These are phyloP conservation scores for Tapirus indicus DNA, from an alignment of 2,797 vertebrate genomes.

Conservation along the genomic window DNA sequence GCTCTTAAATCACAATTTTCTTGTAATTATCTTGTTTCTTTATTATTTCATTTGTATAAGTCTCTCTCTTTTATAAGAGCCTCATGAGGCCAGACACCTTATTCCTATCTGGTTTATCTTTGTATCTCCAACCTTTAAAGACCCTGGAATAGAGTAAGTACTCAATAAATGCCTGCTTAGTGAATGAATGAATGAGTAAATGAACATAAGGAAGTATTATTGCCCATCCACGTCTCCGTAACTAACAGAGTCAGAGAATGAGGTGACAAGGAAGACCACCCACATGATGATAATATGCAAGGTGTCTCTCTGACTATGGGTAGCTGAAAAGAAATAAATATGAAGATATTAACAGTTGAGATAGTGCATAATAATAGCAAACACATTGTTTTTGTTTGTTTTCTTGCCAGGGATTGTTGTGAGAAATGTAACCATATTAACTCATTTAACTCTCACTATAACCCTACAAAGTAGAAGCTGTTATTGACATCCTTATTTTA, in stretches of 20 bases:
- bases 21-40: slow-evolving; percentile 1
- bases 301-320: not conserved
- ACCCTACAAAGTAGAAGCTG: not conserved
- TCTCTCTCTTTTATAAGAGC: not conserved
- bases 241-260: not conserved
- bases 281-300: not conserved
- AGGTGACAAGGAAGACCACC: not conserved
- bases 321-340: not conserved
- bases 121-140: not conserved
- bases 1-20: not conserved
- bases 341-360: not conserved
- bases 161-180: not conserved
- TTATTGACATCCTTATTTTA: not conserved
- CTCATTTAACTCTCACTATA: not conserved
- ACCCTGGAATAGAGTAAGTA: not conserved
- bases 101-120: not conserved
- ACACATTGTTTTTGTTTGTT: not conserved
- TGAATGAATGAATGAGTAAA: not conserved
- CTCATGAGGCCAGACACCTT: not conserved
- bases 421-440: not conserved
- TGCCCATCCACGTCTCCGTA: not conserved
- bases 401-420: not conserved
- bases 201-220: not conserved
- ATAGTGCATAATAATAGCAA: not conserved
- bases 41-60: not conserved